A percentile compares a stretch with the other conserved stretches of the same genome.
These are phyloP conservation scores for Chionoecetes opilio DNA, from an alignment of 1,140 invertebrate genomes.

Conservation along the genomic window DNA sequence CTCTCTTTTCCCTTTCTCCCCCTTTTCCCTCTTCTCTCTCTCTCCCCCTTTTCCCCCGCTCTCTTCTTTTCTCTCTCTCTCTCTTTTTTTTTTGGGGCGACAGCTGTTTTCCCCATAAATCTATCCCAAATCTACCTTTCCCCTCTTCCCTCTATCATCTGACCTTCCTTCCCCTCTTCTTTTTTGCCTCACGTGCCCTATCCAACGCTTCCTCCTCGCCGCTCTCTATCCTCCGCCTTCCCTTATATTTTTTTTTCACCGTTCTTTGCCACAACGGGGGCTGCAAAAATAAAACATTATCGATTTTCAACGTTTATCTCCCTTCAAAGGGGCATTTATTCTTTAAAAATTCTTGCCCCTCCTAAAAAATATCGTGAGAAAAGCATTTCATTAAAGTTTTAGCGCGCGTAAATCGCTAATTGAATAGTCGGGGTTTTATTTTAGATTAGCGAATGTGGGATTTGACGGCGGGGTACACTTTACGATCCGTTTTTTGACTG, in stretches of 20 bases:
- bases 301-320: neutral
- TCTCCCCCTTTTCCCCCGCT: neutral
- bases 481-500: neutral
- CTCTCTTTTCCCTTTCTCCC: too few relatives aligned
- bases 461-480: neutral
- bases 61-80: too few relatives aligned
- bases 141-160: neutral
- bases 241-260: neutral
- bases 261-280: too few relatives aligned
- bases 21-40: neutral
- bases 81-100: too few relatives aligned
- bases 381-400: constrained; percentile 22
- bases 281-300: neutral
- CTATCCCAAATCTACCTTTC: neutral
- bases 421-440: neutral
- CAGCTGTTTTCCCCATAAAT: too few relatives aligned
- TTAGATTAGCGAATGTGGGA: neutral
- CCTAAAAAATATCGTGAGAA: neutral
- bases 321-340: neutral
- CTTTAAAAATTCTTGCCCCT: neutral
- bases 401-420: neutral
- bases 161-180: neutral
- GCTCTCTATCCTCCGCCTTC: neutral
- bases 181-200: neutral
- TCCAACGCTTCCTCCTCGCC: neutral